phyloP scores from a whole-genome alignment of 1,140 invertebrate species.

The Brachionus calyciflorus region DNA sequence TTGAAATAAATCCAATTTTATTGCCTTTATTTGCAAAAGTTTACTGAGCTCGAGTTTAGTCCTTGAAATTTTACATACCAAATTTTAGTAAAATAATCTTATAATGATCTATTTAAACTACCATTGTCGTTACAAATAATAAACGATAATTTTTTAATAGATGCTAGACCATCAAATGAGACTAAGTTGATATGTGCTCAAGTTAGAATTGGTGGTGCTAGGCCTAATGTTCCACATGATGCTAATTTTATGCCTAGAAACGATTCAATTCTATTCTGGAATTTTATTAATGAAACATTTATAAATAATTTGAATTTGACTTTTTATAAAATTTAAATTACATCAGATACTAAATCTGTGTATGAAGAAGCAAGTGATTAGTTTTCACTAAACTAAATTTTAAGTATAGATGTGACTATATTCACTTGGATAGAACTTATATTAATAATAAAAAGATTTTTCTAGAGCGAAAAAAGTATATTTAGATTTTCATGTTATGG shows the following conservation, averaged over 20 bases:
- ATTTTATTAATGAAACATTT: slow-evolving; percentile 17
- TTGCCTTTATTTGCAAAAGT: not conserved
- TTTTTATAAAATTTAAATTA: slow-evolving; percentile 9
- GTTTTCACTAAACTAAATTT: not conserved
- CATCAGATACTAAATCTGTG: not conserved
- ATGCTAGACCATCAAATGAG: not conserved
- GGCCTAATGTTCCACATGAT: slow-evolving; percentile 7
- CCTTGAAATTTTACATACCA: not conserved
- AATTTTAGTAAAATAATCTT: not conserved
- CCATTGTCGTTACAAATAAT: not conserved
- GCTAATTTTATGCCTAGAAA: not conserved
- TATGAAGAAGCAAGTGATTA: not conserved
- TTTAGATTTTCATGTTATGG: not conserved
- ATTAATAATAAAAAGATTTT: not conserved
- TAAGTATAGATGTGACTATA: not conserved
- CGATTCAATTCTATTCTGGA: not conserved
- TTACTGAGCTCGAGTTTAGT: not conserved
- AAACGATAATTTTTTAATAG: not conserved
- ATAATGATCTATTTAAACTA: slow-evolving; percentile 22
- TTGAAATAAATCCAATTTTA: not conserved
- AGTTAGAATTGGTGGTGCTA: slow-evolving; percentile 37
- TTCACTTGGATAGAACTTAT: not conserved
- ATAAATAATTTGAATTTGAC: not conserved
- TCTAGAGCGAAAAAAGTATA: not conserved
- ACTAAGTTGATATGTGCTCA: slow-evolving; percentile 32